Evolutionary conservation across 2,797 vertebrate species (phyloP).

Genomic region (Hippopotamyrus pictus): DNA sequence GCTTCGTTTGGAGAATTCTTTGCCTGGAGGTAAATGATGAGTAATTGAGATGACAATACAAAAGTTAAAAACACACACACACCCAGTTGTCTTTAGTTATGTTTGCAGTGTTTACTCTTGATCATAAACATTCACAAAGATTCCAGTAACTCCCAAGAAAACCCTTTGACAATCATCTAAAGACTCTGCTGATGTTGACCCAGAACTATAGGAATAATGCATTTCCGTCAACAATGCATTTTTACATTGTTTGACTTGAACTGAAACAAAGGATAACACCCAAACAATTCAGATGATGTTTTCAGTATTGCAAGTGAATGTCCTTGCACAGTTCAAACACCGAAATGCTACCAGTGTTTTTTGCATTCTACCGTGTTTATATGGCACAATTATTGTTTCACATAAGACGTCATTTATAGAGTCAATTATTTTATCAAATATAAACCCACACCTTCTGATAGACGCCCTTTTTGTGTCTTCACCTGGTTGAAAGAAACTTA

Average conservation of each 20-base stretch:
- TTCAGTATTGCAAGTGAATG: not conserved
- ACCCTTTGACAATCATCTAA: conserved; percentile 1
- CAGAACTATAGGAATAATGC: not conserved
- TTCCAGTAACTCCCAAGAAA: not conserved
- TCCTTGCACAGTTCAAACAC: not conserved
- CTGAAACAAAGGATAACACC: not conserved
- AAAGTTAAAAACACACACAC: conserved; percentile 1
- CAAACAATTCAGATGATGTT: not conserved
- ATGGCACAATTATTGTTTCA: not conserved
- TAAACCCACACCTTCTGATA: not conserved
- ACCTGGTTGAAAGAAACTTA: not conserved
- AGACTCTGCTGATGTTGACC: not conserved
- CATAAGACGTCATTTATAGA: not conserved
- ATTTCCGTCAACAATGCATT: not conserved
- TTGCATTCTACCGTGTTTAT: not conserved
- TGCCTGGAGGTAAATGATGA: not conserved
- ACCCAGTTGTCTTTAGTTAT: conserved; percentile 4
- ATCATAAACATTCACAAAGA: conserved; percentile 8
- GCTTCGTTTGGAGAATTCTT: conserved; percentile 47
- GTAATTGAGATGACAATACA: conserved; percentile 15
- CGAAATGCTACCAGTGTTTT: not conserved
- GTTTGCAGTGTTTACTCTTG: not conserved
- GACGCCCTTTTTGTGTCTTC: not conserved
- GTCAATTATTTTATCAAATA: not conserved
- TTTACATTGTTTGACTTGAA: not conserved